Evolutionary conservation across 2,797 vertebrate species (phyloP).

Genomic region (Monodelphis domestica): DNA sequence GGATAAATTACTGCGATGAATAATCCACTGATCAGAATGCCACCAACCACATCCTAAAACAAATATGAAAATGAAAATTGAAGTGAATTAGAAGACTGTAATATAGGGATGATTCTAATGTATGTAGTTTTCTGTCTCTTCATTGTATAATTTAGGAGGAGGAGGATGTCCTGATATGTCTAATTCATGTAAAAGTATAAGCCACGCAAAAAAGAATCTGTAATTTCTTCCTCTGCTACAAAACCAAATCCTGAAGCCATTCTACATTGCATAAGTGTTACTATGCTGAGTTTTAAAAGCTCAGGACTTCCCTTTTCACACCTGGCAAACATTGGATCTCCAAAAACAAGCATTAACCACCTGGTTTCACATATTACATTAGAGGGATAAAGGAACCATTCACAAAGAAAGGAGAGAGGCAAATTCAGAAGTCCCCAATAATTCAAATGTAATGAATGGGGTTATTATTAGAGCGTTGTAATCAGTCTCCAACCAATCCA

Average conservation of each 20-base stretch:
- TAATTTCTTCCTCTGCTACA: background rate
- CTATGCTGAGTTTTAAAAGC: background rate
- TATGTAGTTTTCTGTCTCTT: background rate
- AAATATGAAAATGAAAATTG: background rate
- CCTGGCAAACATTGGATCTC: background rate
- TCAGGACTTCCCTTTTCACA: slow-evolving; percentile 1
- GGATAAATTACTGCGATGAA: slow-evolving; percentile 89
- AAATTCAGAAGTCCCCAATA: background rate
- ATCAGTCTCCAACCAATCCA: background rate
- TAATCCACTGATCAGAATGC: slow-evolving; percentile 86
- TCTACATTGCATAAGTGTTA: background rate
- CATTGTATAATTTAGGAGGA: background rate
- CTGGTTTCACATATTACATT: background rate
- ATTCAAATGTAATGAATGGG: background rate
- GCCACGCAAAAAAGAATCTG: background rate
- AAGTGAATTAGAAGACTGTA: background rate
- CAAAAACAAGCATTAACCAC: slow-evolving; percentile 5
- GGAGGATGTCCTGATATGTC: background rate
- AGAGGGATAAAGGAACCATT: background rate
- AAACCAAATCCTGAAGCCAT: background rate
- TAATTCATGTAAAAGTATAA: background rate
- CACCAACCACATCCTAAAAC: slow-evolving; percentile 93
- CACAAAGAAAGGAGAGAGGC: background rate
- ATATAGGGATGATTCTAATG: fast-evolving
- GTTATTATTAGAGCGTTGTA: background rate